Evolutionary conservation across 2,797 vertebrate species (phyloP).

Genomic region (Eurystomus glaucurus): DNA sequence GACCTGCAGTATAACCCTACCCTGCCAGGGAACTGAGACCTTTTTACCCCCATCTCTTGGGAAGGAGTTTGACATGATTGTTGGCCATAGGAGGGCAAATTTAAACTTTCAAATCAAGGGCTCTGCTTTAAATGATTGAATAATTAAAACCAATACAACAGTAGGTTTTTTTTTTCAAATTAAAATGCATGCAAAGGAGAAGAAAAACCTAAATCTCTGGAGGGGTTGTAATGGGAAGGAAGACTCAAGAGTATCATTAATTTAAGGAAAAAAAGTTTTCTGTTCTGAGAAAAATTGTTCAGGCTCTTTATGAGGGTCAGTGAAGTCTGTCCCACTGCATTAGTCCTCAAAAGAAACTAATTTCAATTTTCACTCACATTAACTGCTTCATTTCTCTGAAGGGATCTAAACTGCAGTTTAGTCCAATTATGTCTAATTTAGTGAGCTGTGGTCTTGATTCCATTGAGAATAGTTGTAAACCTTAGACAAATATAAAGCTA

Average conservation of each 20-base stretch:
- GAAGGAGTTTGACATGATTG: background rate
- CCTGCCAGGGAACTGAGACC: background rate
- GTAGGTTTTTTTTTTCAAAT: background rate
- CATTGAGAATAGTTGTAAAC: background rate
- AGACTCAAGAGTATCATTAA: background rate
- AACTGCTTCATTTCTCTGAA: constrained; percentile 70
- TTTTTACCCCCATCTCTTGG: background rate
- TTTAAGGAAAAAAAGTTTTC: background rate
- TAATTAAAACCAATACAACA: background rate
- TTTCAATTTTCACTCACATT: constrained; percentile 58
- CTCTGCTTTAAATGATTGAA: background rate
- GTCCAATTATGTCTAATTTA: constrained; percentile 65
- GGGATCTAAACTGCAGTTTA: constrained; percentile 40
- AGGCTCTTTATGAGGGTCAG: constrained; percentile 45
- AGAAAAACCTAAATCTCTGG: background rate
- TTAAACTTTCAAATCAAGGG: background rate
- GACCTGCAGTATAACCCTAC: background rate
- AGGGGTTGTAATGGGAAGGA: background rate
- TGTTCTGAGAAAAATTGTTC: background rate
- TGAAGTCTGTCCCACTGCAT: constrained; percentile 56
- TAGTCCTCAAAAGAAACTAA: constrained; percentile 52
- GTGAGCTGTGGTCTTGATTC: constrained; percentile 20
- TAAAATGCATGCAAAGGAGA: background rate
- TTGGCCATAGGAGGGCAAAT: background rate
- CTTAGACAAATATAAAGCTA: background rate